Evolutionary conservation across 2,888 invertebrate genomes (phyloP), one percentile per base, ranked within the genome.

Genomic region (Macaria liturata): DNA sequence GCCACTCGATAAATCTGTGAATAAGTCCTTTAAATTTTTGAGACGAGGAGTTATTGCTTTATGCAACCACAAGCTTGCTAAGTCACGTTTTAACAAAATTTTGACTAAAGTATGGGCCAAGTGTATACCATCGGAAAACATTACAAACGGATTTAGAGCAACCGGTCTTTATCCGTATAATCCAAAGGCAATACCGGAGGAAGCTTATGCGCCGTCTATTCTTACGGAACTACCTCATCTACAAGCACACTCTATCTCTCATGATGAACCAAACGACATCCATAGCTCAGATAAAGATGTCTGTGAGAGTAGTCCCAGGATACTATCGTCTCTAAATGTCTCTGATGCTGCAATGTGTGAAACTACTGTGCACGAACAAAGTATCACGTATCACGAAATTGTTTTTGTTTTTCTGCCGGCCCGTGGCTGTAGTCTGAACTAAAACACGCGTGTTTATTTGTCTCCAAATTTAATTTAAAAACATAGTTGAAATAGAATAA

Each of bases 31-130:
- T 31, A 61, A 67, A 49, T 50, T 45, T 54, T 44, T 70, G 67
- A 64, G 65, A 66, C 9, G 55, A 65, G 46, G 59, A 65, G 32
- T 47, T 62, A 7, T 42, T 64, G 43, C 43, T 45, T 7, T 63
- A 47, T 48, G 8, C 40, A 4, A 59, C 4, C 9, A n/a, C 9
- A 34, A 49, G 7, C 30, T 31, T 9, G 9, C 30, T 9, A 49
- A 49, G 30, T 39, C 49, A 7, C 9, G 39, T 2, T 61, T 61
- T 32, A 57, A 53, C 32, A 47, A 47, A 42, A 60, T 56, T 9
- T 50, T 61, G 31, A 44, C 54, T 5, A 34, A 44, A 42, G 45
- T 49, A 8, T 57, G 57, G 60, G 7, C 56, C 4, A 57, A 48
- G 31, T 49, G 49, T 9, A 40, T 31, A 31, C 31, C 49, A 4